phyloP scores from a whole-genome alignment of 1,140 invertebrate species.

The Acromyrmex heyeri region DNA sequence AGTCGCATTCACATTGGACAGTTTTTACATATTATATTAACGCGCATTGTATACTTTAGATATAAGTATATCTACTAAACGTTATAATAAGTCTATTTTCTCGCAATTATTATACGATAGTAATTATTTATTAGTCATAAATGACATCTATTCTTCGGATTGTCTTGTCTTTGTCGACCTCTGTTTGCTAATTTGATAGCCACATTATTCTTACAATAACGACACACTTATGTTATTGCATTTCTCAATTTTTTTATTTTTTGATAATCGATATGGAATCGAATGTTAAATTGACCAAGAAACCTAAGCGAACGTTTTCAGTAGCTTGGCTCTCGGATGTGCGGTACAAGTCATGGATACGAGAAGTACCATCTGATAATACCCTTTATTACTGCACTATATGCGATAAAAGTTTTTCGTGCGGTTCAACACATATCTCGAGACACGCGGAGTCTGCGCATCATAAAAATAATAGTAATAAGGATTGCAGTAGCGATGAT shows the following conservation, averaged over 20 bases:
- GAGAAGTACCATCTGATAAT: constrained; percentile 1
- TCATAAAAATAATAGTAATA: constrained; percentile 19
- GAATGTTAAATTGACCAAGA: neutral
- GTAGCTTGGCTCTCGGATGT: constrained; percentile 21
- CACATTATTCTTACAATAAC: no score
- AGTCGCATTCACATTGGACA: no score
- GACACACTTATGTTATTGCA: no score
- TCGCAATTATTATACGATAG: no score
- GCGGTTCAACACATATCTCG: neutral
- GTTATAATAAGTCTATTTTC: no score
- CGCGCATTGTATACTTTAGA: no score
- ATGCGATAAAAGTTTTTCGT: constrained; percentile 23
- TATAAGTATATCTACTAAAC: no score
- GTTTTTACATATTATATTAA: no score
- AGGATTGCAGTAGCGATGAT: neutral
- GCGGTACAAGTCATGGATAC: constrained; percentile 30
- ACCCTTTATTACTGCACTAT: neutral
- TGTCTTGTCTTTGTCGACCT: no score
- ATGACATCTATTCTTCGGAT: no score
- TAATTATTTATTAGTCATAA: no score
- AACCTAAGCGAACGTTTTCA: neutral
- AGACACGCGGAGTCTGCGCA: constrained; percentile 14
- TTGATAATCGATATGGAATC: neutral
- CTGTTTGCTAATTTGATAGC: no score
- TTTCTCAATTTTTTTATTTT: neutral